Base-by-base conservation (phyloP, 2,113 vertebrate genomes). In the Phrynocephalus versicolor region DNA sequence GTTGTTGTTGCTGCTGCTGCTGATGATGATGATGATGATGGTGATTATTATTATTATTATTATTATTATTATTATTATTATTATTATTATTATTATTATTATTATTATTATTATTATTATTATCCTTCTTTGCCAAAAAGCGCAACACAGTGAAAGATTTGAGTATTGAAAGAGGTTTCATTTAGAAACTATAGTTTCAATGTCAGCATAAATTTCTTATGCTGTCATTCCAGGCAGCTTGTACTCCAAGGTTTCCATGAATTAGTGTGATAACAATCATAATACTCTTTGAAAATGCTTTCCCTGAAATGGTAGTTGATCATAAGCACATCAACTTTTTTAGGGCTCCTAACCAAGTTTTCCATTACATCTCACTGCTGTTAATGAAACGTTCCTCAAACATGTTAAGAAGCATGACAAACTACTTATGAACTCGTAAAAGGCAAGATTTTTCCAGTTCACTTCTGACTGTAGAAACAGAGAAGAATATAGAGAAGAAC, bases 371-470 rank as follows among this genome's bases (percentile, higher is more conserved):
- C 55, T 60, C 33, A 72, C 3, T 72, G 69, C 27, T 64, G 37
- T 75, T 75, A 51, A 64, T 39, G 71, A 75, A 83, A 64, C 41
- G 12, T 74, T 83, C 57, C 71, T 83, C 30, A n/a, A 60, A n/a
- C 55, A 23, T 83, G 58, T 74, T 83, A 73, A 83, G 71, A 75
- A 75, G 30, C 58, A 45, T 75, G n/a, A 51, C 18, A 33, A 81
- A 81, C 5, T 33, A 8, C 39, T n/a, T 74, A 5, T 41, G 8
- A 33, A 4, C 21, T 71, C 67, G 71, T 82, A 71, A 82, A 71
- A 82, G 67, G 45, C 45, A 71, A 82, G 45, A 75, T 64, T 65
- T 65, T 75, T 83, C 82, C 71, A 75, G 58, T 39, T 83, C 37
- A 45, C 39, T 41, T 14, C 9, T 33, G n/a, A 70, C 35, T 79